Evolutionary conservation across 1,140 invertebrate species (phyloP), one percentile per base, ranked within the genome.

Genomic region (Luehdorfia chinensis): DNA sequence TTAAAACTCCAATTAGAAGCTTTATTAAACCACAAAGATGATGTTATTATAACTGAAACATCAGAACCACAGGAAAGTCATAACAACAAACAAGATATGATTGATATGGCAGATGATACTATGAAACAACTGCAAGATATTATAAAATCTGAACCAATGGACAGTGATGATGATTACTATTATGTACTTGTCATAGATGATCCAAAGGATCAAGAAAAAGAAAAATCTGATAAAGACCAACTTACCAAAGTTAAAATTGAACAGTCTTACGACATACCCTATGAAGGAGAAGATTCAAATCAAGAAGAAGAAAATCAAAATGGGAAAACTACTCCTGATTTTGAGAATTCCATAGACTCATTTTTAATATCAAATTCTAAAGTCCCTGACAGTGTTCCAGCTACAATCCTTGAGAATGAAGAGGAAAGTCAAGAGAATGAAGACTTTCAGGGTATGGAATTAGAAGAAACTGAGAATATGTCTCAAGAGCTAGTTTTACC

Each of bases 161-260:
- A 84, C 27, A 70, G 58, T 61, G 80, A 84, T 57, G 80, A 84
- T 67, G 79, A 84, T 53, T 81, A 55, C 39, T 84, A 81, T 44
- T 84, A 84, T 61, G 80, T 84, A 7, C 47, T 87, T 13, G 80
- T 84, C 0, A 77, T 84, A 52, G 79, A 84, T 70, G 61, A 81
- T 46, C 58, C 62, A 15, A 73, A 80, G 30, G 66, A 77, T 43
- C 53, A 72, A 39, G 59, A 63, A 7, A 47, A 63, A 3, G 46
- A 59, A 44, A 19, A 50, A 4, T 27, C 48, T 19, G 19, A 54
- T 37, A 50, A 59, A 19, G 30, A 15, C 4, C 21, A 11, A 47
- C 33, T 11, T 30, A 23, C 14, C 21, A 21, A 21, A 6, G 34
- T 25, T 12, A 39, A 50, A 46, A 21, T 47, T 12, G 23, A 43